Evolutionary conservation across 2,888 invertebrate genomes (phyloP), one percentile per base, ranked within the genome.

Genomic region (Campopleginae sp.): DNA sequence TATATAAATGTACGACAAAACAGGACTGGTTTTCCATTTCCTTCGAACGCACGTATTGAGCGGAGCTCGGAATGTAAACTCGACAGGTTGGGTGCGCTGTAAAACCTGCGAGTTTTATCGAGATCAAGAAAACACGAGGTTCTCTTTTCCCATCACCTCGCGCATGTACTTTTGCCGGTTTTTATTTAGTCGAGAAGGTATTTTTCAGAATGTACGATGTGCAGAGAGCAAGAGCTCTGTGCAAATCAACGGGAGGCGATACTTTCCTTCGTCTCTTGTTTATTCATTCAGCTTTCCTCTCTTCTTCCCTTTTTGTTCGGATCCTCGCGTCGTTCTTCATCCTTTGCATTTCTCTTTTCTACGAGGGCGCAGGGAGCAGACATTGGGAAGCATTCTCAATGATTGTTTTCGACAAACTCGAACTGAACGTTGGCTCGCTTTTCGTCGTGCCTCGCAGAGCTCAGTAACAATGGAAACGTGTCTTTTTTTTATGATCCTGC

Each of bases 71-170:
- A 75, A 75, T 68, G 75, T 68, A 38, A 38, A 75, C 75, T 81
- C 68, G 27, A 6, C 33, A 54, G 46, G 61, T 75, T 81, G 81
- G 66, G 61, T 61, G 48, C 76, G 14, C 58, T 74, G 83, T 68
- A 83, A 83, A 83, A 72, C 68, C 78, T 68, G 74, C 77, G 63
- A 51, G 68, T 80, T 80, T 66, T 74, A 74, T 80, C 66, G 80
- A 46, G 80, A 27, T 80, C 66, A 23, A 54, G 66, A 46, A 66
- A n/a, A 51, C 44, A 58, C 31, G 23, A 46, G 31, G 3, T 70
- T 46, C n/a, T 17, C n/a, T 14, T 70, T 31, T 31, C 68, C 23
- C 66, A n/a, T 27, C 68, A 27, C n/a, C 58, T 19, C 72, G 12
- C 46, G 23, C 54, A 23, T 44, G 33, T 54, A 31, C 54, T 46